phyloP scores from a whole-genome alignment of 1,140 invertebrate species.

The Hydropsyche tenuis region DNA sequence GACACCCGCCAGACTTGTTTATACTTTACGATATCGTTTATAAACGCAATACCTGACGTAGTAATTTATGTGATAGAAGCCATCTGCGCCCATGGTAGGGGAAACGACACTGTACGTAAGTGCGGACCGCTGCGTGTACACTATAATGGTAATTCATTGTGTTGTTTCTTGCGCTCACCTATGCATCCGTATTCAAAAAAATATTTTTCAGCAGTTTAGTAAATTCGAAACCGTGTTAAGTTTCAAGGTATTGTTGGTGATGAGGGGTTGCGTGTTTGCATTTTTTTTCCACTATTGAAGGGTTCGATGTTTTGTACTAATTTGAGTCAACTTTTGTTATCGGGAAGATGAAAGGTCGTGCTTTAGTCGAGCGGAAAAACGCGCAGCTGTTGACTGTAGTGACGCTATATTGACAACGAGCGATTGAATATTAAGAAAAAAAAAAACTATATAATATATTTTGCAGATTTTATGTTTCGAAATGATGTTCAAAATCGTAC shows the following conservation, averaged over 20 bases:
- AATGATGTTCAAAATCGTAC: not conserved
- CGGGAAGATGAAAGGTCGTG: conserved; percentile 27
- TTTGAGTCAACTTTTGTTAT: conserved; percentile 9
- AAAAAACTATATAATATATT: too few relatives aligned
- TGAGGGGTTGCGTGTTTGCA: not conserved
- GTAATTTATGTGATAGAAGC: conserved; percentile 29
- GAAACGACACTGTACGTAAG: not conserved
- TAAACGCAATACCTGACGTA: conserved; percentile 21
- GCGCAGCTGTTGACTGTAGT: conserved; percentile 26
- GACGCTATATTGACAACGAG: not conserved
- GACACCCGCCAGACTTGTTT: conserved; percentile 11
- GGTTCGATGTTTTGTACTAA: conserved; percentile 8
- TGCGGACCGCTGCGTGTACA: not conserved
- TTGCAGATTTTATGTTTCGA: too few relatives aligned
- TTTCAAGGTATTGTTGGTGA: not conserved
- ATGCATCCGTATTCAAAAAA: not conserved
- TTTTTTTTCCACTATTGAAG: conserved; percentile 5
- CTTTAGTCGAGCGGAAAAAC: conserved; percentile 17
- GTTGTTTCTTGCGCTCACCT: not conserved
- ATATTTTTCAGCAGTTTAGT: not conserved
- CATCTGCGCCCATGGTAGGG: conserved; percentile 22
- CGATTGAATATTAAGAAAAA: too few relatives aligned
- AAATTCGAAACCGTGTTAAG: not conserved
- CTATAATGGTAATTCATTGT: conserved; percentile 1
- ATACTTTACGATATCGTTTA: conserved; percentile 18